Percentiles rank a stretch among this genome's conserved stretches.
Evolutionary conservation across 2,113 vertebrate genomes (phyloP).

Genomic region (Mesitornis unicolor): DNA sequence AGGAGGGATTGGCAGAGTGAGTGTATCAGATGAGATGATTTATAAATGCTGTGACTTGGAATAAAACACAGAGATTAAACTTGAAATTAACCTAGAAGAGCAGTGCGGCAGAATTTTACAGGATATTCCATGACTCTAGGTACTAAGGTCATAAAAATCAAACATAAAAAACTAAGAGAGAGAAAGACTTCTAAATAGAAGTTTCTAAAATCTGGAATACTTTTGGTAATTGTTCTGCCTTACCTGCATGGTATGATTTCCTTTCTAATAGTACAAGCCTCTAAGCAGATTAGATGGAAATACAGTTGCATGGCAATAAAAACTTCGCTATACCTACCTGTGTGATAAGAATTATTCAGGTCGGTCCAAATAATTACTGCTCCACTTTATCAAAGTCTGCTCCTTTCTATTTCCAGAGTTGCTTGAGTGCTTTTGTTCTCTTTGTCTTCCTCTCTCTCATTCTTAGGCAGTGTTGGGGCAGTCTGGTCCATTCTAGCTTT

Average conservation of each 20-base stretch:
- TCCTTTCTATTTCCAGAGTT: background rate
- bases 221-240: background rate
- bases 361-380: background rate
- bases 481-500: background rate
- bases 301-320: rapidly evolving
- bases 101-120: background rate
- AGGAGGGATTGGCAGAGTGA: background rate
- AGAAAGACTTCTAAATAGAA: background rate
- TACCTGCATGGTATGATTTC: background rate
- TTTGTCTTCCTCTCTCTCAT: background rate
- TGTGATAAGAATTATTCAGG: background rate
- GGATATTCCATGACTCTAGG: background rate
- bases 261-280: background rate
- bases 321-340: background rate
- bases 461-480: background rate
- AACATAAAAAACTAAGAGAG: background rate
- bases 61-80: background rate
- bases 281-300: background rate
- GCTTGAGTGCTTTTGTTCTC: background rate
- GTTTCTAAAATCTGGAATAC: background rate
- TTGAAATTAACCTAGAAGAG: background rate
- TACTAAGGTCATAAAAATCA: background rate
- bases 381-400: background rate
- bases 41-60: background rate
- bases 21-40: background rate